Evolutionary conservation across 2,113 vertebrate genomes (phyloP), one percentile per base, ranked within the genome.

Genomic region (Nansenia antarctica): DNA sequence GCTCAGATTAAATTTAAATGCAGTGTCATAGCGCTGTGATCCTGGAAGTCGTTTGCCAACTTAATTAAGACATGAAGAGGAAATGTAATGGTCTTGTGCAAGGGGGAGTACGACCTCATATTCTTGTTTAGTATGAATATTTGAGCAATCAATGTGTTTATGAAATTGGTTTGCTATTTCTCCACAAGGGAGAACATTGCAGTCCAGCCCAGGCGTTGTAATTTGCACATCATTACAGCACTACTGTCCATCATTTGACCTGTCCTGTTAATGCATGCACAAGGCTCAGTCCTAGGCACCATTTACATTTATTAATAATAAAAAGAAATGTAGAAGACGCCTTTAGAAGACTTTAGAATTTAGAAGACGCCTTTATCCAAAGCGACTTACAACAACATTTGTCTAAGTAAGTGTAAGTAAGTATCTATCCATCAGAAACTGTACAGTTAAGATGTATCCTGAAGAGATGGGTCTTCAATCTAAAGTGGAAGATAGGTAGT

Each of bases 91-190:
- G 80, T 67, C 69, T 77, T 77, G 60, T 69, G 69, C 66, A 67
- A 80, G 74, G 82, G 76, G 47, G 70, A 77, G 63, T 69, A 76
- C 77, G 83, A 85, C 83, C 84, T 83, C 70, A 69, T 89, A 87
- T 86, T 80, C 82, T 79, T 87, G 82, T 90, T 90, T 87, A 80
- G 85, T 81, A 86, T 89, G 84, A 90, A 90, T 89, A 87, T 90
- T 88, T 89, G 79, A 89, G 83, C 32, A 39, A 78, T 83, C 78
- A 80, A 70, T 80, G 70, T 87, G 84, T 86, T 84, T 76, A 80
- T 80, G 73, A 81, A 82, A 86, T 83, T 74, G 85, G 79, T 88
- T 87, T 77, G 77, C 85, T 87, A 72, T 68, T 81, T 73, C 77
- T 74, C 76, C 81, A 79, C 82, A 69, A 34, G 76, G 69, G 59